A percentile compares a stretch with the other conserved stretches of the same genome.
phyloP scores from a whole-genome alignment of 2,113 vertebrate genomes.

The Psilopogon haemacephalus region DNA sequence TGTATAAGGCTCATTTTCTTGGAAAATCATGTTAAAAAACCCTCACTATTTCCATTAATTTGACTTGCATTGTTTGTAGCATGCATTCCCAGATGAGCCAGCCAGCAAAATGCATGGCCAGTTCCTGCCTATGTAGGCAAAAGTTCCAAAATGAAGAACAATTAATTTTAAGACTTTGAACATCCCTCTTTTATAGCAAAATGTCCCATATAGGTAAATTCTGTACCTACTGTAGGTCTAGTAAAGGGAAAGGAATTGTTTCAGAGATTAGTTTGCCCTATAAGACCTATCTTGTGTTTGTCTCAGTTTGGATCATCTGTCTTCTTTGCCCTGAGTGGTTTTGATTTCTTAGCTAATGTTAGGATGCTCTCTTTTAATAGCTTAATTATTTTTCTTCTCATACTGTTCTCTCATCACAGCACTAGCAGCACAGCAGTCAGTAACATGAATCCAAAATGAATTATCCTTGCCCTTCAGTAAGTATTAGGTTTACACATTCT shows the following conservation, averaged over 20 bases:
- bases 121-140: neutral
- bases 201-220: neutral
- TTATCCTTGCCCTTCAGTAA: neutral
- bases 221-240: neutral
- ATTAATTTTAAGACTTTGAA: neutral
- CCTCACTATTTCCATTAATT: neutral
- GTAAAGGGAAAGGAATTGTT: neutral
- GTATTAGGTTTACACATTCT: constrained; percentile 4
- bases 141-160: neutral
- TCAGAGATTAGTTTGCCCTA: neutral
- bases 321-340: neutral
- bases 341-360: constrained; percentile 4
- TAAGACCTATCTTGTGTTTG: neutral
- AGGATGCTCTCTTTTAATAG: neutral
- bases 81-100: neutral
- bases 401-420: neutral
- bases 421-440: neutral
- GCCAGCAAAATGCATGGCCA: neutral
- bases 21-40: neutral
- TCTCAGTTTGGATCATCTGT: neutral
- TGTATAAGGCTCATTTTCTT: neutral
- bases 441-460: constrained; percentile 35
- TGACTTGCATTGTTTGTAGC: neutral
- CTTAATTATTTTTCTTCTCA: neutral
- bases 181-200: neutral